These are phyloP conservation scores for Gavia stellata DNA, from an alignment of 2,113 vertebrate species.

Conservation along the genomic window DNA sequence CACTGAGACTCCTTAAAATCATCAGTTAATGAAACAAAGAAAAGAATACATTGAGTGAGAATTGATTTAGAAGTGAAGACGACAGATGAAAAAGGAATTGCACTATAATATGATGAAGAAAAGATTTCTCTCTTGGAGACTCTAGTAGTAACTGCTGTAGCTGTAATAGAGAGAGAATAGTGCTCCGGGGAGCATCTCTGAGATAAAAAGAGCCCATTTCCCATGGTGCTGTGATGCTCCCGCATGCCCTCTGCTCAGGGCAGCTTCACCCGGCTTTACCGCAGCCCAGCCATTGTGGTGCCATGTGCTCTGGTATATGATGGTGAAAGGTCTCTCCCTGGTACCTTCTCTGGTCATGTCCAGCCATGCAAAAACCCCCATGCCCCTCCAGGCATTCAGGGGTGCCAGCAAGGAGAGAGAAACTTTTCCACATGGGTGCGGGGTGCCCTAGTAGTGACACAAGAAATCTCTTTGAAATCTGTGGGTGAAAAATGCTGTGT, in stretches of 20 bases:
- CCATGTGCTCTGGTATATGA: background rate
- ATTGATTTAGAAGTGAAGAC: constrained; percentile 52
- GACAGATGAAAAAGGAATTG: constrained; percentile 35
- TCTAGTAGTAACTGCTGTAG: background rate
- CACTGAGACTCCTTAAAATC: constrained; percentile 42
- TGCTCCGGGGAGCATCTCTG: background rate
- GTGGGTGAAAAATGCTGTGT: background rate
- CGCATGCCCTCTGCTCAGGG: background rate
- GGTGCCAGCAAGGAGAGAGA: background rate
- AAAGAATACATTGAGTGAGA: constrained; percentile 39
- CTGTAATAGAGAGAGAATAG: background rate
- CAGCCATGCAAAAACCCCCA: background rate
- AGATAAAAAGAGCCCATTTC: background rate
- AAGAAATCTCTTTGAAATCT: background rate
- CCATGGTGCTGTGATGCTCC: background rate
- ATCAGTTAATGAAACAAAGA: constrained; percentile 60
- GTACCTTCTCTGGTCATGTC: background rate
- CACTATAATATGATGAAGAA: background rate
- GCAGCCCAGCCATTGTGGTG: background rate
- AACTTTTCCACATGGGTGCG: fast-evolving
- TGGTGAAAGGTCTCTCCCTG: background rate
- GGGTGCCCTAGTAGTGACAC: background rate
- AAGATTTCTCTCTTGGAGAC: background rate
- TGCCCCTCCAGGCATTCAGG: background rate
- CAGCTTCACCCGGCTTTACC: background rate